Percentiles rank a stretch among this genome's conserved stretches.
Evolutionary conservation across 2,797 vertebrate species (phyloP).

Genomic region (Linurgus olivaceus): DNA sequence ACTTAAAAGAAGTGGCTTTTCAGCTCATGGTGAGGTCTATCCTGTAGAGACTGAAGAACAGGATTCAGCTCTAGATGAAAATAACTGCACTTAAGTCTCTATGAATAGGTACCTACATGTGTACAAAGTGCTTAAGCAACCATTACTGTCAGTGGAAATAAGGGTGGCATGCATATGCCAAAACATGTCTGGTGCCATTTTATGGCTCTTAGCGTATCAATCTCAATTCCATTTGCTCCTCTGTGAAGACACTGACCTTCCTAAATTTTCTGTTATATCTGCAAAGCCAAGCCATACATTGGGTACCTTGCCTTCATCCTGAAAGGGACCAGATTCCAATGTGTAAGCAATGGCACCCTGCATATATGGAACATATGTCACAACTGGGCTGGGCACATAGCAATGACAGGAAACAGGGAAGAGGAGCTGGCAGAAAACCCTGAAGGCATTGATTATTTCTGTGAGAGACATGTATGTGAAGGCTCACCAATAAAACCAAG

Average conservation of each 20-base stretch:
- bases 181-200: neutral
- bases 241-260: neutral
- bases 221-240: neutral
- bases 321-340: neutral
- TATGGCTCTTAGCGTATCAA: neutral
- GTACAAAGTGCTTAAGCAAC: neutral
- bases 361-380: neutral
- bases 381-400: rapidly evolving
- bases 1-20: neutral
- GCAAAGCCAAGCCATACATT: neutral
- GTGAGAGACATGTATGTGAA: neutral
- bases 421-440: neutral
- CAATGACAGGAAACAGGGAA: neutral
- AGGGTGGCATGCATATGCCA: neutral
- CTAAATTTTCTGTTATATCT: neutral
- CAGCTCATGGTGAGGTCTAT: neutral
- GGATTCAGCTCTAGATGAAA: neutral
- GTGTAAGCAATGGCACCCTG: neutral
- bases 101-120: neutral
- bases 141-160: neutral
- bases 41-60: neutral
- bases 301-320: neutral
- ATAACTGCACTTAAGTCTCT: neutral
- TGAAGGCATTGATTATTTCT: neutral
- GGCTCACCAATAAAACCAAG: neutral